Evolutionary conservation across 2,888 invertebrate species (phyloP), one percentile per base, ranked within the genome.

Genomic region (Epicampocera succincta): DNA sequence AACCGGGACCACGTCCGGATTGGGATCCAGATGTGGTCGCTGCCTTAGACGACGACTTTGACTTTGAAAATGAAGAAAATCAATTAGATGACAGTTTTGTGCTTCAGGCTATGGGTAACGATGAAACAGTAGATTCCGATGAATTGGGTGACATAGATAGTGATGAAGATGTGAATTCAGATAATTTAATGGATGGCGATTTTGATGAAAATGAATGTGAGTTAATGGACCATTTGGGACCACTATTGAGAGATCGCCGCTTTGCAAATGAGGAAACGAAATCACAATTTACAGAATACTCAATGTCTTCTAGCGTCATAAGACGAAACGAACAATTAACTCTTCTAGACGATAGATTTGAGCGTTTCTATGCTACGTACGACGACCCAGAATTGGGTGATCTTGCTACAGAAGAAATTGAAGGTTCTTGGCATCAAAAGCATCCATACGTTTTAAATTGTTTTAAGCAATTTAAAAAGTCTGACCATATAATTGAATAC

Each of bases 1-100:
- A 89, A 42, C 86, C 88, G 78, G 93, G 94, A 0, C 92, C 93
- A 1, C 93, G 94, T 66, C 91, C 95, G 50, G 93, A 98, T 88
- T 92, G 97, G 91, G 99, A 99, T 90, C 97, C 98, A 0, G 99
- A 99, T 87, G 93, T 99, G 40, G 94, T 98, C 0, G 98, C 97
- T 5, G 98, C 97, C 0, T 92, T 99, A 90, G 98, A 98, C 88
- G 97, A 97, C 83, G 98, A 98, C 90, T 98, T 97, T 89, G 94
- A 98, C 88, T 97, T 93, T 87, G 94, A 95, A 1, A 93, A 97
- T 90, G 96, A 96, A 0, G 94, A 95, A 0, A 97, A 97, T 91
- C 90, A 94, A 84, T 91, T 99, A 3, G 98, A 98, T 85, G 99
- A 99, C 90, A 95, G 99, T 91, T 99, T 99, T 89, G 94, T 99